Percentiles rank a stretch among this genome's conserved stretches.
Conservation (phyloP, 2,113 vertebrate genomes). For the Morone chrysops region DNA sequence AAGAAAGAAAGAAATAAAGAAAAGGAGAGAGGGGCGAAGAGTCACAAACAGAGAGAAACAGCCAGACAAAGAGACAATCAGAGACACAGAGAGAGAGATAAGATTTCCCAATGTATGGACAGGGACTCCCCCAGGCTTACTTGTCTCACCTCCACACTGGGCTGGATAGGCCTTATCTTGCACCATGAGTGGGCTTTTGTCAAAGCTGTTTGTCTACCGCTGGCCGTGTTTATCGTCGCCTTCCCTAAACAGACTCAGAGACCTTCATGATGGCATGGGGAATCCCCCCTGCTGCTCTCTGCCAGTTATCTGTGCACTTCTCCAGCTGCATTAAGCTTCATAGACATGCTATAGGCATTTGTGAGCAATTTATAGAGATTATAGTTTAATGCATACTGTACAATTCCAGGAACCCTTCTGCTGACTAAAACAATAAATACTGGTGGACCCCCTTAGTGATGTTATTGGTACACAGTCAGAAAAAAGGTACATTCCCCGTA, state of each 20-base stretch:
- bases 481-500: slow-evolving; percentile 60
- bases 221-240: slow-evolving; percentile 21
- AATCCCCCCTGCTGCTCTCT: slow-evolving; percentile 45
- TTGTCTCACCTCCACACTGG: slow-evolving; percentile 48
- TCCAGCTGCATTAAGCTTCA: slow-evolving; percentile 29
- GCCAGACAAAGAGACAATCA: slow-evolving; percentile 8
- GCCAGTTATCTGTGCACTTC: slow-evolving; percentile 44
- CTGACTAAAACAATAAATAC: slow-evolving; percentile 66
- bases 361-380: slow-evolving; percentile 65
- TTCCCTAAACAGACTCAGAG: slow-evolving; percentile 40
- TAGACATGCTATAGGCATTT: slow-evolving; percentile 38
- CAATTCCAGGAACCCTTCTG: slow-evolving; percentile 66
- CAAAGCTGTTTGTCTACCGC: slow-evolving; percentile 21
- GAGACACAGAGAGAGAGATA: background rate
- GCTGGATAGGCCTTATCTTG: slow-evolving; percentile 52
- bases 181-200: slow-evolving; percentile 67
- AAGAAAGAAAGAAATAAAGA: slow-evolving; percentile 24
- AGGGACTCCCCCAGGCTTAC: slow-evolving; percentile 55
- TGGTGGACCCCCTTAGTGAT: slow-evolving; percentile 60
- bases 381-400: slow-evolving; percentile 37
- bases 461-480: slow-evolving; percentile 38
- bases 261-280: slow-evolving; percentile 29
- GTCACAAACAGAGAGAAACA: slow-evolving; percentile 7
- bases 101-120: slow-evolving; percentile 63
- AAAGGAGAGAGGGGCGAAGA: slow-evolving; percentile 24